Conservation (phyloP, 2,888 invertebrate genomes). For the Chesias legatella region DNA sequence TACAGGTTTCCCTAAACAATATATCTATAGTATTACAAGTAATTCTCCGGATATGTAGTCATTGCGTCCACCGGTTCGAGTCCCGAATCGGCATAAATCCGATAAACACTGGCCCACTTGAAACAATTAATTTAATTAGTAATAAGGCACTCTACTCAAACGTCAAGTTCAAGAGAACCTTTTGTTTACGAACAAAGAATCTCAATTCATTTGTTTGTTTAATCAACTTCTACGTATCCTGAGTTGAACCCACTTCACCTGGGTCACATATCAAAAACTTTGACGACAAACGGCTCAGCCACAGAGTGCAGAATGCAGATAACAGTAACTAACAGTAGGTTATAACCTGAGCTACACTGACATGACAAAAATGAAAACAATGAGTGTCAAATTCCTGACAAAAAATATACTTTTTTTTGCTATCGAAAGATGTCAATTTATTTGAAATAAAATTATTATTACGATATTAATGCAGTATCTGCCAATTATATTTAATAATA, state of each 20-base stretch:
- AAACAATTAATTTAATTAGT: neutral
- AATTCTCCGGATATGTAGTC: no score
- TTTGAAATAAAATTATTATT: no score
- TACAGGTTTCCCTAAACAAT: no score
- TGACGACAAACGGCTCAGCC: constrained; percentile 31
- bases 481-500: no score
- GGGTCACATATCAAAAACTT: constrained; percentile 39
- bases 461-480: no score
- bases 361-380: no score
- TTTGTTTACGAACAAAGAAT: constrained; percentile 9
- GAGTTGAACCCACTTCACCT: constrained; percentile 16
- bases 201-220: constrained; percentile 12
- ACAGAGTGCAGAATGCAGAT: constrained; percentile 8
- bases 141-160: neutral
- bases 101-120: neutral
- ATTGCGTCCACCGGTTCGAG: no score
- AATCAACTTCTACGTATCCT: constrained; percentile 23
- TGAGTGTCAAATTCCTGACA: no score
- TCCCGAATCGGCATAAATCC: constrained; percentile 1
- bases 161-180: neutral
- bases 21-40: no score
- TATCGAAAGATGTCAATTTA: no score
- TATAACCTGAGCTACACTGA: no score
- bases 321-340: neutral
- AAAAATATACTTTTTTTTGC: no score